Base-by-base conservation (phyloP, 2,888 invertebrate genomes). In the Arrhopalites spinosus region DNA sequence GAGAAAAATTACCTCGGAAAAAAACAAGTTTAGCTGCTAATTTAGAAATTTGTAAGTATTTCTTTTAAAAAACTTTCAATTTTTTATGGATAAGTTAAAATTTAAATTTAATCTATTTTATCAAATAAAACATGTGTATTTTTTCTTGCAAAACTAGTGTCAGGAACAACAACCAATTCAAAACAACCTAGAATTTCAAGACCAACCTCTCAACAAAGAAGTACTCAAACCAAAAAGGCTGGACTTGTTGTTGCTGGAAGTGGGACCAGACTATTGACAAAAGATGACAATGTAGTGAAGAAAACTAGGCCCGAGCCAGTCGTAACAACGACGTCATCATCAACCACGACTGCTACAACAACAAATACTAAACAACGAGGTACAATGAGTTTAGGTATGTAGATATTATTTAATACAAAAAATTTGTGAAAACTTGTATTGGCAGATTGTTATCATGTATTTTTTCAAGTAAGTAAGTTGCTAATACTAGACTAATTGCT, bases 11-110 rank as follows among this genome's bases (percentile, higher is more conserved):
- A n/a, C n/a, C 11, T 11, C 2, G 36, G 27, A 64, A 64, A n/a
- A 64, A 64, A 64, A 64, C 64, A 20, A 64, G 64, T 64, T 64
- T 64, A 20, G 36, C 36, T 30, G 64, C 64, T 29, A 64, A 64
- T 36, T 36, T 30, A n/a, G 64, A 64, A 43, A 36, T 23, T 43
- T 17, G 66, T 66, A 66, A 23, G 66, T 66, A 59, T 25, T 59
- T 3, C 15, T 20, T 56, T 56, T 23, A 56, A 2, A 56, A 53
- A 13, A 13, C n/a, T 53, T 17, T 13, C n/a, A 53, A 13, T 53
- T n/a, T 5, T 53, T 53, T 53, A 53, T 17, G 11, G 8, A 17
- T 11, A 45, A 45, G 45, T 11, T 11, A 45, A 11, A 45, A 45
- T 45, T 11, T 11, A 11, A 45, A 15, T 45, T 45, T 45, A 7